Base-by-base conservation (phyloP, 2,797 vertebrate species). In the Pagetopsis macropterus region DNA sequence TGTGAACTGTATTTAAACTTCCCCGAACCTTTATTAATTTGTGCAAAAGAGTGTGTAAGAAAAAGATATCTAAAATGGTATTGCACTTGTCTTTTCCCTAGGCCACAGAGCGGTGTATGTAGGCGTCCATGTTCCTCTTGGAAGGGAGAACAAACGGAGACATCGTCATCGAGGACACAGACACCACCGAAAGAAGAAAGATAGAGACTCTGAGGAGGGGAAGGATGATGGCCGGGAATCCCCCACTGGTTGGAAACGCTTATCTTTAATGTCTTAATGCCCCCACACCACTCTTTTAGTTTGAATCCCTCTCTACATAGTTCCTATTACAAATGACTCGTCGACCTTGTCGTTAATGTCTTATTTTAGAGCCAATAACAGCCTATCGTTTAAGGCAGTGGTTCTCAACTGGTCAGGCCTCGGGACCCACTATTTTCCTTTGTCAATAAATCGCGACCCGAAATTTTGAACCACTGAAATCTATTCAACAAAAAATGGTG, bases 51-150 rank as follows among this genome's bases (percentile, higher is more conserved):
- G 11, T 62, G 14, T 46, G 16, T 44, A 16, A 51, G 16, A 7
- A 2, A 46, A 69, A 67, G 9, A 14, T 48, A 1, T 77, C 44
- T 81, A 16, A 82, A 64, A 17, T 44, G 33, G 21, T 49, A 2
- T 46, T 45, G 21, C 37, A 3, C 10, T 15, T 75, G 60, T 63
- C 27, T 75, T 41, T 78, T 74, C 65, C 45, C 19, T 83, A 99
- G 98, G 96, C 82, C 98, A 99, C 91, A 95, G 97, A 93, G 97
- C 98, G 49, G 96, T 99, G 19, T 99, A 98, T 50, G 96, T 99
- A 50, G 98, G 97, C 8, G 97, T 99, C 81, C 98, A 99, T 0
- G 97, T 99, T 43, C 98, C 98, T 0, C 92, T 98, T 61, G 96
- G 97, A 78, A 96, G 95, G 81, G 95, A 96, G 70, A 95, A 91